A percentile compares a stretch with the other conserved stretches of the same genome.
phyloP scores from a whole-genome alignment of 2,888 invertebrate species.

The Sphaeridia pumilis region DNA sequence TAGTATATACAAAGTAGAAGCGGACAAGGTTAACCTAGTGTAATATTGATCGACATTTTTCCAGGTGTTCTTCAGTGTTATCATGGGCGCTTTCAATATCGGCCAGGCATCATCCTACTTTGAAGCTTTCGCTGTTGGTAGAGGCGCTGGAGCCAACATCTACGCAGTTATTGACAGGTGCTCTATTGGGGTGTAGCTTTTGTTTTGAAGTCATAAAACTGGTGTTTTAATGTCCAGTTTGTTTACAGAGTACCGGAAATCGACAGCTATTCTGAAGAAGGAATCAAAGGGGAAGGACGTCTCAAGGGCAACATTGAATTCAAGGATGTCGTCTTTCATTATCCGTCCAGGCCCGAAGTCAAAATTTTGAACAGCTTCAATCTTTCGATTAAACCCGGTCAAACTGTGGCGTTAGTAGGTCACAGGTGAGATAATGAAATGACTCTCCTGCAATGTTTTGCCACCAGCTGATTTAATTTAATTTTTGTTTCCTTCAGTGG shows the following conservation, averaged over 20 bases:
- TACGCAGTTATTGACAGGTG: constrained; percentile 55
- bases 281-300: constrained; percentile 37
- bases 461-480: too few relatives aligned
- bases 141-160: constrained; percentile 59
- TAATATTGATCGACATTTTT: too few relatives aligned
- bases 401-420: constrained; percentile 29
- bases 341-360: constrained; percentile 40
- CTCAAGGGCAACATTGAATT: constrained; percentile 41
- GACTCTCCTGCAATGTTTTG: neutral
- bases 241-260: constrained; percentile 38
- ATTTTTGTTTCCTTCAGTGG: too few relatives aligned
- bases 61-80: constrained; percentile 65
- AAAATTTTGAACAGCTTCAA: constrained; percentile 30
- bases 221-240: too few relatives aligned
- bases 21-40: too few relatives aligned
- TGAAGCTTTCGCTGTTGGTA: constrained; percentile 57
- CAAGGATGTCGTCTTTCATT: constrained; percentile 41
- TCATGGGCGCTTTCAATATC: constrained; percentile 65
- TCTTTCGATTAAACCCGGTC: constrained; percentile 25
- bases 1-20: too few relatives aligned
- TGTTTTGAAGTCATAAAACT: too few relatives aligned
- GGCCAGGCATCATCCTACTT: constrained; percentile 63
- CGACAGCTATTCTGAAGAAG: constrained; percentile 40
- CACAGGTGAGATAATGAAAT: constrained; percentile 14
- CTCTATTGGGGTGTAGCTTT: too few relatives aligned